Conservation (phyloP, 2,888 invertebrate genomes). For the Agrotis segetum region DNA sequence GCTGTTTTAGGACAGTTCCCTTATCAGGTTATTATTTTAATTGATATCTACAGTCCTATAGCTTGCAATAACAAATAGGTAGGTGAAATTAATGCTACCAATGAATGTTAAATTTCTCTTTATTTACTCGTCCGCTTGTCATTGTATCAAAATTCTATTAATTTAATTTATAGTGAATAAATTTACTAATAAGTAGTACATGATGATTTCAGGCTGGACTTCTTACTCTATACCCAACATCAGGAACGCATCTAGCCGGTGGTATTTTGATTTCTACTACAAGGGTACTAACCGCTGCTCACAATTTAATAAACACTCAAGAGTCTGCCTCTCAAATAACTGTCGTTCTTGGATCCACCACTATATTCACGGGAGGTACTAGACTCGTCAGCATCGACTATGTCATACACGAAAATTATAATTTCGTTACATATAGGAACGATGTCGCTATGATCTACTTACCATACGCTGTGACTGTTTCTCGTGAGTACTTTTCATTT, state of each 20-base stretch:
- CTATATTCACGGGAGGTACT: conserved; percentile 75
- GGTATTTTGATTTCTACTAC: conserved; percentile 56
- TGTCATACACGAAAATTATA: conserved; percentile 71
- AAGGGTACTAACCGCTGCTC: conserved; percentile 75
- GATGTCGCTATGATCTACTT: conserved; percentile 75
- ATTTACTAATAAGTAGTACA: too few species aligned
- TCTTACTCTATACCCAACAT: conserved; percentile 37
- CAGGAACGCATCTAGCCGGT: conserved; percentile 65
- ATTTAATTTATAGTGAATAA: too few species aligned
- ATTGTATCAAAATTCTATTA: too few species aligned
- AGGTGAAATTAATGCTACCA: too few species aligned
- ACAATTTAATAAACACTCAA: conserved; percentile 76
- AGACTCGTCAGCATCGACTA: conserved; percentile 68
- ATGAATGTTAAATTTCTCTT: too few species aligned
- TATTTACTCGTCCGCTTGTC: too few species aligned
- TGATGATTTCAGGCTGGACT: conserved; percentile 41
- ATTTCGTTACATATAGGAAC: conserved; percentile 67
- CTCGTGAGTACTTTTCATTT: background rate
- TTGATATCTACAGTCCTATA: too few species aligned
- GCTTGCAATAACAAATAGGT: too few species aligned
- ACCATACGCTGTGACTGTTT: conserved; percentile 17
- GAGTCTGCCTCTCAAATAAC: conserved; percentile 51
- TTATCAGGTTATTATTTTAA: background rate
- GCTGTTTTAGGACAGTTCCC: conserved; percentile 1
- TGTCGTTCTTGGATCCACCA: conserved; percentile 75